Evolutionary conservation across 2,113 vertebrate species (phyloP).

Genomic region (Oryzias curvinotus): DNA sequence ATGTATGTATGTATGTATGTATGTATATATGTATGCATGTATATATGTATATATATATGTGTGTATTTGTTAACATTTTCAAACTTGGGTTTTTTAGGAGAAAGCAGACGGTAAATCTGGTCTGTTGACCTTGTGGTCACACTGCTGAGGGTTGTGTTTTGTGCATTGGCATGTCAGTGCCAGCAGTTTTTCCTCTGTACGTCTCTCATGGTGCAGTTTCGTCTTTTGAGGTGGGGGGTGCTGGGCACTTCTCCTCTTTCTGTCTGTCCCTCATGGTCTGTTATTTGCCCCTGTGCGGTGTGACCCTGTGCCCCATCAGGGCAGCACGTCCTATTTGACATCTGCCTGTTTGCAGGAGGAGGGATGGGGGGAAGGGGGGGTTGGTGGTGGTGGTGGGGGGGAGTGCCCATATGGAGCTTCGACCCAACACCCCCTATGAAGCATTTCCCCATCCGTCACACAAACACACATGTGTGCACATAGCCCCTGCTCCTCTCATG

Average conservation of each 20-base stretch:
- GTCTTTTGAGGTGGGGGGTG: conserved; percentile 17
- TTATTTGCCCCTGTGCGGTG: conserved; percentile 71
- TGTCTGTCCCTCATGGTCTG: conserved; percentile 62
- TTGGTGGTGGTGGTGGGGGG: conserved; percentile 28
- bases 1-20: too few species aligned
- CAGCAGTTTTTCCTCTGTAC: conserved; percentile 42
- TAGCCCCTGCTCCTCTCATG: conserved; percentile 47
- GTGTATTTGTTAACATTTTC: too few species aligned
- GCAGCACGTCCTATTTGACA: conserved; percentile 78
- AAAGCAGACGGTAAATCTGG: not conserved
- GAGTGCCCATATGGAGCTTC: conserved; percentile 74
- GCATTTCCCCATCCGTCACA: conserved; percentile 16
- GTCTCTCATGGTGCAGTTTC: conserved; percentile 48
- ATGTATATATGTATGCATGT: too few species aligned
- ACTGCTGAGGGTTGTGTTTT: not conserved
- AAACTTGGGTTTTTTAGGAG: not conserved
- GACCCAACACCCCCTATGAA: conserved; percentile 25
- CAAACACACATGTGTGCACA: conserved; percentile 20
- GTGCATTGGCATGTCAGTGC: conserved; percentile 60
- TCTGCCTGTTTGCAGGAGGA: conserved; percentile 75
- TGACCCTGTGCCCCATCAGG: conserved; percentile 77
- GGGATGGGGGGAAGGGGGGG: not conserved
- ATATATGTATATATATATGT: too few species aligned
- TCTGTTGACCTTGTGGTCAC: not conserved
- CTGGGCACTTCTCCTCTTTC: conserved; percentile 44